phyloP scores from a whole-genome alignment of 1,140 invertebrate genomes.

The Manduca sexta region DNA sequence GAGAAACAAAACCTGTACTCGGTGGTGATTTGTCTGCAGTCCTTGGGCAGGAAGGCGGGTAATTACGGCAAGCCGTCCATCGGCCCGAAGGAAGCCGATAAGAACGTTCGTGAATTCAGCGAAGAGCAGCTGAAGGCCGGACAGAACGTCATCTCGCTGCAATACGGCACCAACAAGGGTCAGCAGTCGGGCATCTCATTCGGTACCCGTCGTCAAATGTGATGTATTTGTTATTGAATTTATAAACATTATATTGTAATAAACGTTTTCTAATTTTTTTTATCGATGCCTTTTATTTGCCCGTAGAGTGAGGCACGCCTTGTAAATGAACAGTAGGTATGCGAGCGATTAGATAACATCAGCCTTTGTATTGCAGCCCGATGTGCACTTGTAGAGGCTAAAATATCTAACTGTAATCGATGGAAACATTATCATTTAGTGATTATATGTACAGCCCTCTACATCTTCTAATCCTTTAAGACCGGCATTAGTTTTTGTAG shows the following conservation, averaged over 20 bases:
- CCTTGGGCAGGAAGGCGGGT: conserved; percentile 93
- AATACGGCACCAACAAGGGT: conserved; percentile 95
- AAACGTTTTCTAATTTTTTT: conserved; percentile 44
- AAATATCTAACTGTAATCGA: too few relatives aligned
- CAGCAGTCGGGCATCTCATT: conserved; percentile 95
- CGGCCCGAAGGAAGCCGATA: conserved; percentile 94
- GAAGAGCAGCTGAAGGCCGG: conserved; percentile 94
- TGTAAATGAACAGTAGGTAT: too few relatives aligned
- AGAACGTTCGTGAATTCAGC: conserved; percentile 89
- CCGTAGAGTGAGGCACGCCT: conserved; percentile 24
- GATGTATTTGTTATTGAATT: conserved; percentile 57
- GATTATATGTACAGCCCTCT: too few relatives aligned
- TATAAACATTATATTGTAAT: conserved; percentile 38
- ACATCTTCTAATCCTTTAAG: too few relatives aligned
- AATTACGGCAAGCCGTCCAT: conserved; percentile 91
- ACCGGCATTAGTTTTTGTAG: too few relatives aligned
- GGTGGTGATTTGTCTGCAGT: conserved; percentile 95
- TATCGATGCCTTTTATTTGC: conserved; percentile 26
- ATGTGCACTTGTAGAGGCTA: too few relatives aligned
- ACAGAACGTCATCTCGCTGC: conserved; percentile 92
- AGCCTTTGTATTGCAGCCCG: too few relatives aligned
- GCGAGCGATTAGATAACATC: too few relatives aligned
- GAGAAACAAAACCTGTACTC: conserved; percentile 97
- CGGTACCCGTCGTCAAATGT: conserved; percentile 95
- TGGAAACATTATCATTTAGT: too few relatives aligned